Percentiles rank a stretch among this genome's conserved stretches.
Evolutionary conservation across 2,888 invertebrate species (phyloP).

Genomic region (Schizotus pectinicornis): DNA sequence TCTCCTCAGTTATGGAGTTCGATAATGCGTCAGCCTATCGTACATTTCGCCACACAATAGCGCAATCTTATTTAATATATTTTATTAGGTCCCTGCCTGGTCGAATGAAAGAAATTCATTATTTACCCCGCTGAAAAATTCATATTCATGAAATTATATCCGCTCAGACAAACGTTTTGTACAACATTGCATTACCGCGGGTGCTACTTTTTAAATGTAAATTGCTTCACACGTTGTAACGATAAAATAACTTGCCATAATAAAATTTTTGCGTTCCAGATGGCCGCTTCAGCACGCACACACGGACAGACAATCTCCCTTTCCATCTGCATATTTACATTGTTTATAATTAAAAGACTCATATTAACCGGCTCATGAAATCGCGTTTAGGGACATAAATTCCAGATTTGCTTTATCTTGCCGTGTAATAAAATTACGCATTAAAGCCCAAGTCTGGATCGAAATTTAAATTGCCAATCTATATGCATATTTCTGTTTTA

Average conservation of each 20-base stretch:
- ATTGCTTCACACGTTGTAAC: constrained; percentile 33
- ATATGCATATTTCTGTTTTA: constrained; percentile 16
- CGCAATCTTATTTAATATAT: not conserved
- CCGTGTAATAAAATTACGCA: not conserved
- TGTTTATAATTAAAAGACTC: constrained; percentile 17
- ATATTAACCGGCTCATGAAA: constrained; percentile 7
- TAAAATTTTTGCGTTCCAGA: constrained; percentile 30
- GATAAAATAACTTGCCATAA: constrained; percentile 30
- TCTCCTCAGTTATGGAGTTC: too few relatives aligned
- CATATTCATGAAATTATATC: constrained; percentile 31
- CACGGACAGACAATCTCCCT: constrained; percentile 3
- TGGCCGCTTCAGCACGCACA: constrained; percentile 23
- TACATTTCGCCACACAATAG: not conserved
- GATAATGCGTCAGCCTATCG: not conserved
- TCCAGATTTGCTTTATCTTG: not conserved
- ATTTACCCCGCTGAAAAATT: constrained; percentile 28
- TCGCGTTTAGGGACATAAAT: not conserved
- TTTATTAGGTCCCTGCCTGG: constrained; percentile 10
- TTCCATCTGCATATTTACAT: constrained; percentile 3
- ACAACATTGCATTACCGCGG: constrained; percentile 21
- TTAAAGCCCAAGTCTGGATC: not conserved
- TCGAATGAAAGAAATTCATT: constrained; percentile 28
- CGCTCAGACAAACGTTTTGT: constrained; percentile 17
- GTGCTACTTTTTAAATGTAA: constrained; percentile 31
- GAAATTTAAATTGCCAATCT: constrained; percentile 15